Evolutionary conservation across 30 jellyfish, hydroid and myxozoan genomes (phyloP), one percentile per base, ranked within the genome.

Genomic region (Haliclystus octoradiatus): DNA sequence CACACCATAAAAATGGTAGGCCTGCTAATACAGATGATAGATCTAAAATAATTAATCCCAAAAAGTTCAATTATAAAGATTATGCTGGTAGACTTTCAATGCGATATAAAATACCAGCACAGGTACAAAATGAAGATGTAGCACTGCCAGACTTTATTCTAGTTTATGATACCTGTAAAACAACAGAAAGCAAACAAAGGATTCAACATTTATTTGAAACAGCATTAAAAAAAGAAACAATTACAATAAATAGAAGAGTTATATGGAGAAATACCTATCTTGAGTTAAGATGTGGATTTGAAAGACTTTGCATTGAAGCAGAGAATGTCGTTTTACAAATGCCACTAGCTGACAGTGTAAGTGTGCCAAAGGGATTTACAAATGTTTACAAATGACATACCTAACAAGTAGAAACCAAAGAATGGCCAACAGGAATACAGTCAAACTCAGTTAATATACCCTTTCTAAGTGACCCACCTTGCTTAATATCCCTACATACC

Each of bases 291-390:
- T 75, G 95, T 50, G 62, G 88, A 29, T 88, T 88, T 76, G 88
- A 74, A 57, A 70, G 97, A 26, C 85, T 88, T 64, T 88, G 97
- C 69, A 63, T 65, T 40, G 97, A 88, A 71, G 97, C 97, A 34
- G 97, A 88, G 68, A 13, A 62, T 4, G 62, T 88, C 22, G 69
- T 69, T 29, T 72, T 88, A 52, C 89, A 88, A 67, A 88, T 88
- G 97, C 97, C 97, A 15, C 69, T 88, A 30, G 9, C 57, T 5
- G 83, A 69, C 33, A 93, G 97, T 26, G 97, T 88, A 79, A 79
- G 92, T 65, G 57, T n/a, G n/a, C n/a, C n/a, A n/a, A n/a, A n/a
- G n/a, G n/a, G n/a, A n/a, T n/a, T n/a, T n/a, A n/a, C n/a, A n/a
- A n/a, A n/a, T n/a, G n/a, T n/a, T n/a, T n/a, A n/a, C n/a, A n/a